Conservation (phyloP, 2,888 invertebrate species). For the Seira musarum region DNA sequence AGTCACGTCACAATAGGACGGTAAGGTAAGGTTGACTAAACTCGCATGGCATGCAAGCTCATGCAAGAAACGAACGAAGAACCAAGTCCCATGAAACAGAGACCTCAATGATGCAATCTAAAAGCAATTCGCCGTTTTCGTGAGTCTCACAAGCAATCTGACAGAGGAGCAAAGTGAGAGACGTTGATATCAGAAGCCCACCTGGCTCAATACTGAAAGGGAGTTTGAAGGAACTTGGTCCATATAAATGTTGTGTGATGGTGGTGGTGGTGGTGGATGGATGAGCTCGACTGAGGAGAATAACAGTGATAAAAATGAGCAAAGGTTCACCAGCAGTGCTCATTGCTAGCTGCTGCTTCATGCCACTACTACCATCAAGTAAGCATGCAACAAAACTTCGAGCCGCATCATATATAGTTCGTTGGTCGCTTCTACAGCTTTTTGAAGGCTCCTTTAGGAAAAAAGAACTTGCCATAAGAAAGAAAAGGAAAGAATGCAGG, state of each 20-base stretch:
- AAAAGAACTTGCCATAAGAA: not conserved
- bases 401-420: conserved; percentile 21
- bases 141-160: conserved; percentile 8
- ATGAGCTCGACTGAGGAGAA: not conserved
- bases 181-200: conserved; percentile 61
- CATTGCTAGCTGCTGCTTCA: conserved; percentile 12
- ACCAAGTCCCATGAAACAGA: not conserved
- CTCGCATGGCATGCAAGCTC: conserved; percentile 16
- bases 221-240: conserved; percentile 50
- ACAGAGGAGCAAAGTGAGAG: conserved; percentile 34
- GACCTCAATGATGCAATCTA: conserved; percentile 12
- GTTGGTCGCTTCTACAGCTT: conserved; percentile 11
- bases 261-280: conserved; percentile 6
- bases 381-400: conserved; percentile 11
- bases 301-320: not conserved
- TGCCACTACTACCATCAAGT: not conserved
- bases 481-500: conserved; percentile 4
- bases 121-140: conserved; percentile 6
- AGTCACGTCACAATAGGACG: conserved; percentile 13
- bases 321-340: no score
- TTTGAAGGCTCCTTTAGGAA: conserved; percentile 19
- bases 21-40: conserved; percentile 11
- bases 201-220: conserved; percentile 64
- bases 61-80: no score
- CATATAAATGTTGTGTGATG: conserved; percentile 46